A percentile compares a stretch with the other conserved stretches of the same genome.
These are phyloP conservation scores for Sinhomidia bicolor DNA, from an alignment of 2,888 invertebrate species.

Conservation along the genomic window DNA sequence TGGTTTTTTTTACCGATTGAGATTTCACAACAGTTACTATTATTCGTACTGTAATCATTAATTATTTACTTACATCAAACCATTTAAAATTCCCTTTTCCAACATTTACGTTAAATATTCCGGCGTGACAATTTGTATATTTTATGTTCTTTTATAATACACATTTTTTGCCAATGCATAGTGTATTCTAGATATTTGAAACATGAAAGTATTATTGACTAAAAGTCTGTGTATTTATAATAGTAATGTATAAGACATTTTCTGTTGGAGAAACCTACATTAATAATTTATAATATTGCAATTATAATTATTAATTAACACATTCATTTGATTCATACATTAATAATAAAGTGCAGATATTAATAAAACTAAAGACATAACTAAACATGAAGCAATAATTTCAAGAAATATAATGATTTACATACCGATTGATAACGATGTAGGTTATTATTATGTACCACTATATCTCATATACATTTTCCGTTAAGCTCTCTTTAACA, in stretches of 20 bases:
- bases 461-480: no score
- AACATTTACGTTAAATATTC: conserved; percentile 34
- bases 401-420: no score
- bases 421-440: no score
- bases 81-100: not conserved
- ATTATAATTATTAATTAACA: not conserved
- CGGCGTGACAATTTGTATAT: conserved; percentile 24
- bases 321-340: not conserved
- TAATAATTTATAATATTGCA: not conserved
- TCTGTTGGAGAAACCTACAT: conserved; percentile 9
- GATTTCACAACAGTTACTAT: not conserved
- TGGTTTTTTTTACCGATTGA: not conserved
- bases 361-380: not conserved
- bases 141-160: not conserved
- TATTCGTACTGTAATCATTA: not conserved
- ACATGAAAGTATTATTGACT: not conserved
- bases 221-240: not conserved
- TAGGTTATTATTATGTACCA: no score
- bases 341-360: not conserved
- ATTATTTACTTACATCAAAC: conserved; percentile 15
- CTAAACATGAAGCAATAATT: not conserved
- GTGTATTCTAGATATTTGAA: not conserved
- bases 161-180: not conserved
- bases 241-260: not conserved
- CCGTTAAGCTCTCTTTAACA: no score